Conservation (phyloP, 2,888 invertebrate species). For the Tinea pellionella region DNA sequence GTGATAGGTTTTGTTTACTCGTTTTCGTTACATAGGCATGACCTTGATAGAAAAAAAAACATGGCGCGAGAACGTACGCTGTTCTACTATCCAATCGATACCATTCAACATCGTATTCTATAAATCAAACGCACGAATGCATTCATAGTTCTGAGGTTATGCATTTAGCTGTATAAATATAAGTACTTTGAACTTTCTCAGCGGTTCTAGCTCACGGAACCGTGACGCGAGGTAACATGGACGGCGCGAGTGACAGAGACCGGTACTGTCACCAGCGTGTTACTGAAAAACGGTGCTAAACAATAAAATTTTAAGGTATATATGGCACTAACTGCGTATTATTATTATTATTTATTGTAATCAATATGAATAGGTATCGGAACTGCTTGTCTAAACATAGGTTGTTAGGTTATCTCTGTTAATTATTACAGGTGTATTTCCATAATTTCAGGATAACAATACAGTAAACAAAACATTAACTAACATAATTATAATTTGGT, state of each 20-base stretch:
- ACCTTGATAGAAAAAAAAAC: constrained; percentile 66
- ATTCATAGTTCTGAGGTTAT: neutral
- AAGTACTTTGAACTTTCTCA: constrained; percentile 48
- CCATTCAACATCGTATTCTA: neutral
- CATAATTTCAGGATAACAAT: neutral
- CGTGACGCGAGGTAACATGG: constrained; percentile 65
- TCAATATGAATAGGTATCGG: neutral
- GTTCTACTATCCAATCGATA: constrained; percentile 17
- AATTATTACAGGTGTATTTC: neutral
- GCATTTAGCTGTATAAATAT: neutral
- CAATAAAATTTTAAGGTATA: neutral
- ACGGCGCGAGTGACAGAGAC: constrained; percentile 52
- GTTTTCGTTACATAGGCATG: constrained; percentile 57
- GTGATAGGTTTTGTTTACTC: constrained; percentile 56
- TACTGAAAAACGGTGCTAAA: constrained; percentile 20
- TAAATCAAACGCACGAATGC: neutral
- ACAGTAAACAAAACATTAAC: neutral
- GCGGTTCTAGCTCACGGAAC: constrained; percentile 46
- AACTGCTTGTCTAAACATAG: neutral
- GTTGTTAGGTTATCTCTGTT: neutral
- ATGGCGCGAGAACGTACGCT: constrained; percentile 52
- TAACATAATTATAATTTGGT: neutral
- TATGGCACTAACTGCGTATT: neutral
- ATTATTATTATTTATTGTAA: neutral
- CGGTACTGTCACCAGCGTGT: constrained; percentile 34